Percentiles rank a stretch among this genome's conserved stretches.
Conservation (phyloP, 1,140 invertebrate genomes). For the Lordiphosa collinella region DNA sequence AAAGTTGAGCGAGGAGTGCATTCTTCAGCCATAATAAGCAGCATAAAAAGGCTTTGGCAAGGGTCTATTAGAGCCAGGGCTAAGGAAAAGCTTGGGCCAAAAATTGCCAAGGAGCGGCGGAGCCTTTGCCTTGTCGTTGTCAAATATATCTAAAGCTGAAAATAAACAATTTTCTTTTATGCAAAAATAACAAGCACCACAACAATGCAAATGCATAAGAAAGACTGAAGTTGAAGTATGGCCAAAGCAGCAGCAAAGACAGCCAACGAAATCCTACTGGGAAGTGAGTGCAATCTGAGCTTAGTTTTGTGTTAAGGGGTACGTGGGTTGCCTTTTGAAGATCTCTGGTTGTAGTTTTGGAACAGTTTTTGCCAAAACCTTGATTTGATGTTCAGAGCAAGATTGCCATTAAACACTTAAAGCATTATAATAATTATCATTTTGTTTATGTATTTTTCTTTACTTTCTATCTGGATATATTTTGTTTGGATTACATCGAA, state of each 20-base stretch:
- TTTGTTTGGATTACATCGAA: too few species aligned
- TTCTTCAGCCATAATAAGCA: constrained; percentile 66
- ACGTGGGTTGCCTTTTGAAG: constrained; percentile 32
- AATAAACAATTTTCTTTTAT: constrained; percentile 77
- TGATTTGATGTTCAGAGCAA: too few species aligned
- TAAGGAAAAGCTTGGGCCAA: constrained; percentile 21
- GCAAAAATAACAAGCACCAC: constrained; percentile 68
- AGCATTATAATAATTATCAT: too few species aligned
- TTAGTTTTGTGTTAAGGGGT: constrained; percentile 19
- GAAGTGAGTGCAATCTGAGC: constrained; percentile 23
- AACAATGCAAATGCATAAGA: constrained; percentile 70
- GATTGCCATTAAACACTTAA: too few species aligned
- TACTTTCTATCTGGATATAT: too few species aligned
- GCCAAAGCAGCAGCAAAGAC: constrained; percentile 22
- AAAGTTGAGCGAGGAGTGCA: constrained; percentile 11
- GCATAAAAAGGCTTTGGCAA: constrained; percentile 60
- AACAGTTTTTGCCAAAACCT: too few species aligned
- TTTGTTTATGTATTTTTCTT: too few species aligned
- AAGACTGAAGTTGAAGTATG: constrained; percentile 70
- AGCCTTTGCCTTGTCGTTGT: constrained; percentile 23
- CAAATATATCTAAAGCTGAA: constrained; percentile 42
- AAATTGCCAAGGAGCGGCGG: constrained; percentile 15
- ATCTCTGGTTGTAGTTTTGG: too few species aligned
- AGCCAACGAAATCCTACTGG: background rate
- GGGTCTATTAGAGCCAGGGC: constrained; percentile 55